Evolutionary conservation across 2,888 invertebrate species (phyloP).

Genomic region (Bunonema sp.): DNA sequence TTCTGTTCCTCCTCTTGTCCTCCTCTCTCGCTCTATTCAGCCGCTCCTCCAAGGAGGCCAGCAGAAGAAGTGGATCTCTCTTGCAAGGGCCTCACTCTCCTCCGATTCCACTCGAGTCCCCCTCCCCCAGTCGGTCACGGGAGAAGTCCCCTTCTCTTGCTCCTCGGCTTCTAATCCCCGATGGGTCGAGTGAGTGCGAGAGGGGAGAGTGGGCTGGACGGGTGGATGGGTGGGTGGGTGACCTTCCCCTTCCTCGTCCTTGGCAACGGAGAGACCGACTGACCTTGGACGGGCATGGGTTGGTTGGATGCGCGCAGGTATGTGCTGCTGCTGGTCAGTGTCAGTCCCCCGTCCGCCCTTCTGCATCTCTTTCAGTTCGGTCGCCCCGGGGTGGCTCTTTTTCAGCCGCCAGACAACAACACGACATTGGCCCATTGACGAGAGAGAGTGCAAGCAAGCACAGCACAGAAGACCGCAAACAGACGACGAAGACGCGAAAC

Average conservation of each 20-base stretch:
- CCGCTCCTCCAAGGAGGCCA: background rate
- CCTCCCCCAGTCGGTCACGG: background rate
- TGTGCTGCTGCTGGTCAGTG: background rate
- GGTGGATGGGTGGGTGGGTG: background rate
- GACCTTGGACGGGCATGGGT: background rate
- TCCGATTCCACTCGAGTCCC: background rate
- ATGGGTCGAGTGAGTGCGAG: conserved; percentile 4
- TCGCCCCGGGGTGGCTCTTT: too few species aligned
- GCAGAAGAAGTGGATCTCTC: too few species aligned
- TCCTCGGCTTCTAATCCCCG: background rate
- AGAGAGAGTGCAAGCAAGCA: too few species aligned
- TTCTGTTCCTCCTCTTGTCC: background rate
- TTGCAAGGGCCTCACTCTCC: too few species aligned
- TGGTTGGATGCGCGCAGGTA: conserved; percentile 1
- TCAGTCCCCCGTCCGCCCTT: too few species aligned
- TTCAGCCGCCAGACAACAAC: too few species aligned
- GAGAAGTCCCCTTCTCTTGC: background rate
- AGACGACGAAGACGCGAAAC: too few species aligned
- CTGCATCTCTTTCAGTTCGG: too few species aligned
- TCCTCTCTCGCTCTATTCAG: background rate
- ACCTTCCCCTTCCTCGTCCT: background rate
- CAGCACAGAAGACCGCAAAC: too few species aligned
- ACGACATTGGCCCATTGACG: too few species aligned
- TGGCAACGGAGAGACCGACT: background rate
- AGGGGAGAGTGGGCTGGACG: too few species aligned